A percentile compares a stretch with the other conserved stretches of the same genome.
Evolutionary conservation across 2,113 vertebrate genomes (phyloP).

Genomic region (Elgaria multicarinata): DNA sequence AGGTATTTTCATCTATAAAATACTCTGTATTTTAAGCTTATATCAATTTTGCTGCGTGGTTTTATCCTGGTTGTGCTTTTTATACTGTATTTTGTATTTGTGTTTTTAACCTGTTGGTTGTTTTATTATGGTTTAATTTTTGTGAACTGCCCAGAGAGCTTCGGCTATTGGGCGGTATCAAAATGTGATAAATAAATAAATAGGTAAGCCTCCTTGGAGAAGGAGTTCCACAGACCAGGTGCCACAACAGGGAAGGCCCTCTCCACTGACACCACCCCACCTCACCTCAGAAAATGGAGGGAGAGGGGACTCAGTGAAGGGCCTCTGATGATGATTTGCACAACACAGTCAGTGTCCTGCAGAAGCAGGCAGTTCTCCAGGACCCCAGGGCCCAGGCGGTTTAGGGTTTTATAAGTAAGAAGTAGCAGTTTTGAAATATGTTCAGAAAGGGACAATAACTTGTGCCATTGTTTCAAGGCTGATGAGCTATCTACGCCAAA

Average conservation of each 20-base stretch:
- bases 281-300: background rate
- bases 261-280: background rate
- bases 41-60: too few relatives aligned
- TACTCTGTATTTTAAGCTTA: too few relatives aligned
- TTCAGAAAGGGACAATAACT: background rate
- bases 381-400: background rate
- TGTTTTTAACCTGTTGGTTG: too few relatives aligned
- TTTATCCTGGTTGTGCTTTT: too few relatives aligned
- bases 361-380: background rate
- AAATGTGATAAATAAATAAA: too few relatives aligned
- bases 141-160: too few relatives aligned
- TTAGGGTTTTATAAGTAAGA: background rate
- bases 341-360: background rate
- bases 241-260: background rate
- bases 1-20: too few relatives aligned
- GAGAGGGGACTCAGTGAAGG: background rate
- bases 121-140: too few relatives aligned
- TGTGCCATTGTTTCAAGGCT: background rate
- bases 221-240: background rate
- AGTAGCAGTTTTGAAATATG: background rate
- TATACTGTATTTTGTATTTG: too few relatives aligned
- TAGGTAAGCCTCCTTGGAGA: too few relatives aligned
- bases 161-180: too few relatives aligned
- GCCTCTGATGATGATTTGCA: background rate
- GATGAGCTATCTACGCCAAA: too few relatives aligned